phyloP scores from a whole-genome alignment of 2,888 invertebrate species.

The Aleiodes testaceus region DNA sequence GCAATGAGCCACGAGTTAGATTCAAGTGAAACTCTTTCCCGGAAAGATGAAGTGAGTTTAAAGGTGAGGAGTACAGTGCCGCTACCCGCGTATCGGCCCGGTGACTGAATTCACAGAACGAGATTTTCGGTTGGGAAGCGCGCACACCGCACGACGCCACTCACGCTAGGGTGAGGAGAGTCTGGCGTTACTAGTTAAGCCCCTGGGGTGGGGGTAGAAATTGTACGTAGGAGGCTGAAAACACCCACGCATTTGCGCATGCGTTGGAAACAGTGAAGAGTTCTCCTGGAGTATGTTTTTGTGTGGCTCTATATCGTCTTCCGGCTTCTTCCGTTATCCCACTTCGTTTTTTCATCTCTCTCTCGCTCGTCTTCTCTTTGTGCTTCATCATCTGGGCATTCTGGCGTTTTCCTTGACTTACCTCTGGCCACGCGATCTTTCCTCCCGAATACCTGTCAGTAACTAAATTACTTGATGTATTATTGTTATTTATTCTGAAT shows the following conservation, averaged over 20 bases:
- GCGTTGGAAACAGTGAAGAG: conserved; percentile 52
- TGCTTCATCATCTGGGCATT: conserved; percentile 30
- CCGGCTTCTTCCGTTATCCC: conserved; percentile 23
- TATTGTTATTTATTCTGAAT: conserved; percentile 13
- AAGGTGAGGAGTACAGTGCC: conserved; percentile 53
- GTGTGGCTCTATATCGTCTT: conserved; percentile 21
- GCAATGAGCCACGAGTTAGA: conserved; percentile 22
- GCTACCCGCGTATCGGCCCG: conserved; percentile 69
- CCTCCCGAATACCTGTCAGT: neutral
- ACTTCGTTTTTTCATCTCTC: neutral
- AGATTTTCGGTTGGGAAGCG: conserved; percentile 54
- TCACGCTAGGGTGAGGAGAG: conserved; percentile 52
- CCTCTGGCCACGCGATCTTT: conserved; percentile 12
- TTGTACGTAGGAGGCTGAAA: conserved; percentile 60
- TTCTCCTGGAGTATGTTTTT: conserved; percentile 32
- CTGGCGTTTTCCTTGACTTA: conserved; percentile 1
- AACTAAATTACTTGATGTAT: conserved; percentile 17
- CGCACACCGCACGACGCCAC: conserved; percentile 53
- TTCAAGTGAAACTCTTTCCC: conserved; percentile 2
- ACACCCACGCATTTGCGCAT: conserved; percentile 65
- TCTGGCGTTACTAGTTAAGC: conserved; percentile 48
- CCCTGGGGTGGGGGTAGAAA: conserved; percentile 46
- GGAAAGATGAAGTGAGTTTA: conserved; percentile 42
- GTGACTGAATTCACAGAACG: conserved; percentile 65
- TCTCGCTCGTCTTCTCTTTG: conserved; percentile 28